These are phyloP conservation scores for Phylloscopus trochilus DNA, from an alignment of 2,113 vertebrate species.

Conservation along the genomic window DNA sequence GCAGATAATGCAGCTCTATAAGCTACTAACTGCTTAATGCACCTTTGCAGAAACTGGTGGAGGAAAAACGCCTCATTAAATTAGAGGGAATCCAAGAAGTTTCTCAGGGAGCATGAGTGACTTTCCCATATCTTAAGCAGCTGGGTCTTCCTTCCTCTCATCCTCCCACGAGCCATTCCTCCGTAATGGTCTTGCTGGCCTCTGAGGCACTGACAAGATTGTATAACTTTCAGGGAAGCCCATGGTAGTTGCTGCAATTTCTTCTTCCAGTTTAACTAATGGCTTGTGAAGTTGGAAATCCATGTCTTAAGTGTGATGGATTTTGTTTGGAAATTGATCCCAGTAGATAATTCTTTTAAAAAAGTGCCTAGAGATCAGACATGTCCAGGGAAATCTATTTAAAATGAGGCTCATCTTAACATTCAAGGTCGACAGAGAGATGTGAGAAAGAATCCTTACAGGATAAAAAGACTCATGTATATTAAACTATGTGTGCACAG, in stretches of 20 bases:
- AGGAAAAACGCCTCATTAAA: background rate
- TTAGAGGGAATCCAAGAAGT: background rate
- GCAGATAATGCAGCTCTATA: background rate
- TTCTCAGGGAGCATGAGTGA: background rate
- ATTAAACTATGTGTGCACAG: background rate
- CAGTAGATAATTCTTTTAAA: constrained; percentile 25
- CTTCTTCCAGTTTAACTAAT: constrained; percentile 62
- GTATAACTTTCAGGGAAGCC: background rate
- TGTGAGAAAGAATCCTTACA: background rate
- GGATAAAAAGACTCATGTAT: background rate
- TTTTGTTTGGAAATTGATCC: constrained; percentile 64
- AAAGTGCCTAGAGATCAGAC: constrained; percentile 1
- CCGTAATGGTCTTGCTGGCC: background rate
- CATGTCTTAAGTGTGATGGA: background rate
- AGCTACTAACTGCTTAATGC: background rate
- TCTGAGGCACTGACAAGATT: background rate
- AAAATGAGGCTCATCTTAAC: background rate
- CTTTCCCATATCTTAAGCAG: background rate
- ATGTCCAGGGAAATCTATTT: background rate
- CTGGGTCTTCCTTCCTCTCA: background rate
- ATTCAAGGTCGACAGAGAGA: background rate
- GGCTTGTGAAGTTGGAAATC: constrained; percentile 35
- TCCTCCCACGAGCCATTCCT: background rate
- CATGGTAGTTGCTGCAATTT: background rate
- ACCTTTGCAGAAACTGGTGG: background rate